These are phyloP conservation scores for Apodemia zela DNA, from an alignment of 2,888 invertebrate species.

Conservation along the genomic window DNA sequence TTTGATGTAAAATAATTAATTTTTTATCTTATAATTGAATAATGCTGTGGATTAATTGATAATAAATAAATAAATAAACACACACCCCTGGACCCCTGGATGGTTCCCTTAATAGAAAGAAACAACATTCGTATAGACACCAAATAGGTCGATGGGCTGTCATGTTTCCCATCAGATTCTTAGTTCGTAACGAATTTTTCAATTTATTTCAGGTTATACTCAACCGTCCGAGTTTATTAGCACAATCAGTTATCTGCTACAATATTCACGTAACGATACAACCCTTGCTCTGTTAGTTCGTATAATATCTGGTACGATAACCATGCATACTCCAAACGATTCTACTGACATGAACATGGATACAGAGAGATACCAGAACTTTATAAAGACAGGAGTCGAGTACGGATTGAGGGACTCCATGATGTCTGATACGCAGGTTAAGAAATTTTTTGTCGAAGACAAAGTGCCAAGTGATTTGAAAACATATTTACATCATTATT, in stretches of 20 bases:
- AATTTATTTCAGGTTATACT: slow-evolving; percentile 69
- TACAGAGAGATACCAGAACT: slow-evolving; percentile 59
- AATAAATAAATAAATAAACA: no score
- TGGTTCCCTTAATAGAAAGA: no score
- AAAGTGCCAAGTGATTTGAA: slow-evolving; percentile 51
- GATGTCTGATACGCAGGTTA: slow-evolving; percentile 59
- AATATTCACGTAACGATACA: slow-evolving; percentile 78
- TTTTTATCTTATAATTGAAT: no score
- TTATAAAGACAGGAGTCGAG: slow-evolving; percentile 63
- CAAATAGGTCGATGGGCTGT: no score
- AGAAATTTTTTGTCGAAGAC: slow-evolving; percentile 55
- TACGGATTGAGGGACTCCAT: slow-evolving; percentile 62
- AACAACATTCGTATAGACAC: no score
- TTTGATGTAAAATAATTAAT: no score
- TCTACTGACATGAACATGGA: slow-evolving; percentile 54
- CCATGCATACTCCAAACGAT: slow-evolving; percentile 64
- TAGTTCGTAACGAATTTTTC: slow-evolving; percentile 1
- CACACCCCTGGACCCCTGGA: no score
- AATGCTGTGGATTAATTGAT: no score
- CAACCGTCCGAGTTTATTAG: slow-evolving; percentile 82
- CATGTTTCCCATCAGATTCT: no score
- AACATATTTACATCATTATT: slow-evolving; percentile 66
- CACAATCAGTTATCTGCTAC: slow-evolving; percentile 81
- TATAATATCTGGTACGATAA: slow-evolving; percentile 81
- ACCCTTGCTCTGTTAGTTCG: slow-evolving; percentile 82